These are phyloP conservation scores for Harpegnathos saltator DNA, from an alignment of 1,140 invertebrate genomes.

Conservation along the genomic window DNA sequence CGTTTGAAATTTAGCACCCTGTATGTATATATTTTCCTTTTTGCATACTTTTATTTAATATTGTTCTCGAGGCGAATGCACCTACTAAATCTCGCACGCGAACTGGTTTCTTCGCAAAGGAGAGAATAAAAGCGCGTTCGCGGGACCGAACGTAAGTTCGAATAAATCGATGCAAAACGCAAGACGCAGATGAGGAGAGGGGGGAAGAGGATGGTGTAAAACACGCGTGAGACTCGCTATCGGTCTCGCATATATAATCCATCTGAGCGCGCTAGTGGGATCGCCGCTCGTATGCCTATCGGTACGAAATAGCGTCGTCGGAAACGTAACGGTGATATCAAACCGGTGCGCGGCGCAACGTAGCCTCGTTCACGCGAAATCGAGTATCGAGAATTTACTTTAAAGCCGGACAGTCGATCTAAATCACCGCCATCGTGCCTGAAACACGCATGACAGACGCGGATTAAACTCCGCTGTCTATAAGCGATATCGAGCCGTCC, in stretches of 20 bases:
- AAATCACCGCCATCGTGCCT: neutral
- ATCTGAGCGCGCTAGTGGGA: neutral
- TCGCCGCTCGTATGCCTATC: slow-evolving; percentile 1
- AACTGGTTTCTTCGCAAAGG: neutral
- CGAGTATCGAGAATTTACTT: slow-evolving; percentile 30
- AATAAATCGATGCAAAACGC: neutral
- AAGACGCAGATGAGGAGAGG: neutral
- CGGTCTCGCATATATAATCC: slow-evolving; percentile 10
- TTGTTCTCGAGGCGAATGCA: neutral
- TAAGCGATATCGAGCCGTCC: slow-evolving; percentile 7
- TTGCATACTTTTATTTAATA: neutral
- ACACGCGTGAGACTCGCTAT: neutral
- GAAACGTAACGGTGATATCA: slow-evolving; percentile 27
- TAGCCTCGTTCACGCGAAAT: slow-evolving; percentile 30
- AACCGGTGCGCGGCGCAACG: slow-evolving; percentile 4
- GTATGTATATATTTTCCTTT: too few species aligned
- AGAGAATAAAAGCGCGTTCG: slow-evolving; percentile 12
- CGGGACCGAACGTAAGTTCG: neutral
- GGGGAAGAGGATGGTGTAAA: neutral
- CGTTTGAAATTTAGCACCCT: too few species aligned
- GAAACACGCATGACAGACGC: neutral
- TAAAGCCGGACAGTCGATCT: neutral
- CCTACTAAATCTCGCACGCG: neutral
- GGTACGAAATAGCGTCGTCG: slow-evolving; percentile 31
- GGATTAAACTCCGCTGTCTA: slow-evolving; percentile 12